Conservation (phyloP, 2,113 vertebrate species). For the Leucosticte australis region DNA sequence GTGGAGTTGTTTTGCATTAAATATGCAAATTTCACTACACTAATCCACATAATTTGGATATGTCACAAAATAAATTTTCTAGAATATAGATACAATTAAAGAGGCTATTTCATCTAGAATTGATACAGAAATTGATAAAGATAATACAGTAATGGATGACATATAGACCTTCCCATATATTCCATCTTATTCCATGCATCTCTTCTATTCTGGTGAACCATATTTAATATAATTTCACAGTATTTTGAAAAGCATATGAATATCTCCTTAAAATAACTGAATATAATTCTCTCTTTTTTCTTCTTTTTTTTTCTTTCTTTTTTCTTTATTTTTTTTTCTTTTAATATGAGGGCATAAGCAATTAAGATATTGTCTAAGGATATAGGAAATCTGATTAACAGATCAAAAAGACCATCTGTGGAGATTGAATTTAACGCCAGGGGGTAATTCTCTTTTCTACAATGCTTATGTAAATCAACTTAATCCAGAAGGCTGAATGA, state of each 20-base stretch:
- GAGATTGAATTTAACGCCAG: background rate
- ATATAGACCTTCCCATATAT: background rate
- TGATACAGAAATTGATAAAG: background rate
- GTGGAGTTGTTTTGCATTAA: background rate
- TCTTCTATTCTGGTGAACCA: background rate
- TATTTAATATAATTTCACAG: background rate
- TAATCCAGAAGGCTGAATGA: background rate
- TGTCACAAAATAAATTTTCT: background rate
- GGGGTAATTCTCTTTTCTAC: background rate
- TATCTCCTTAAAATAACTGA: background rate
- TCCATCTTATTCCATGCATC: background rate
- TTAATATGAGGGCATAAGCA: background rate
- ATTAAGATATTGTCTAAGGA: slow-evolving; percentile 26
- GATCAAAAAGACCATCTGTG: slow-evolving; percentile 40
- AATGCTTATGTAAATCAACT: slow-evolving; percentile 16
- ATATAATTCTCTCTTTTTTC: background rate
- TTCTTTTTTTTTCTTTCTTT: background rate
- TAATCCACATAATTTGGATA: background rate
- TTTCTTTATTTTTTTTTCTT: background rate
- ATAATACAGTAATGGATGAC: background rate
- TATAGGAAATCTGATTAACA: slow-evolving; percentile 13
- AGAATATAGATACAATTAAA: background rate
- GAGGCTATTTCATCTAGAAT: background rate
- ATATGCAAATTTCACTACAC: background rate
- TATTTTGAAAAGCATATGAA: background rate